These are phyloP conservation scores for Agapornis canus DNA, from an alignment of 2,797 vertebrate species.

Conservation along the genomic window DNA sequence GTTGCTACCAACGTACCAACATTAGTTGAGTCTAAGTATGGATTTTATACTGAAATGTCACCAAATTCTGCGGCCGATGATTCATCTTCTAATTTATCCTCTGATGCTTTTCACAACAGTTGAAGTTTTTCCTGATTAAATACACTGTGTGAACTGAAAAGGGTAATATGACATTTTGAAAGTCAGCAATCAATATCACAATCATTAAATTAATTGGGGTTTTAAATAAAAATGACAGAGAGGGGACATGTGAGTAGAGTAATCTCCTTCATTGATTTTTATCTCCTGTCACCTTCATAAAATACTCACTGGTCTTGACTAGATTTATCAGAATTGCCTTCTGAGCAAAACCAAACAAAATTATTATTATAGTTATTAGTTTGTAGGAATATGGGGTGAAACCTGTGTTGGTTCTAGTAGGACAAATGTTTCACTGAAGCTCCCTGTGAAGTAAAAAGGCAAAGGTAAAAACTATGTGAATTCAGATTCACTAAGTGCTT, in stretches of 20 bases:
- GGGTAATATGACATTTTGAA: constrained; percentile 32
- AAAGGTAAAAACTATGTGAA: background rate
- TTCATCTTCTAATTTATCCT: constrained; percentile 5
- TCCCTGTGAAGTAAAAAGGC: background rate
- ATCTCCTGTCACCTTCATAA: constrained; percentile 25
- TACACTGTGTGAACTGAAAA: background rate
- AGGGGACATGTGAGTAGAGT: background rate
- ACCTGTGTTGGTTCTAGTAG: background rate
- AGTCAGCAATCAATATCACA: constrained; percentile 32
- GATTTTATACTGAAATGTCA: constrained; percentile 32
- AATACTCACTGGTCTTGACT: background rate
- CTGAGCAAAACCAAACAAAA: background rate
- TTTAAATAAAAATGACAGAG: constrained; percentile 37
- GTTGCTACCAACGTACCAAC: background rate
- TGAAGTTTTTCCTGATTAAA: constrained; percentile 7
- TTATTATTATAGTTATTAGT: background rate
- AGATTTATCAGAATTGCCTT: background rate
- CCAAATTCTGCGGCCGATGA: background rate
- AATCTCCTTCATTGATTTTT: constrained; percentile 40
- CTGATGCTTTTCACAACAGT: background rate
- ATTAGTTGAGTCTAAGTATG: background rate
- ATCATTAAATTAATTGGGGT: constrained; percentile 34
- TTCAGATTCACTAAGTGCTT: background rate
- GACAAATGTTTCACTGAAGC: background rate
- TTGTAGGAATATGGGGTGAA: background rate